These are phyloP conservation scores for Pagetopsis macropterus DNA, from an alignment of 2,797 vertebrate species.

Conservation along the genomic window DNA sequence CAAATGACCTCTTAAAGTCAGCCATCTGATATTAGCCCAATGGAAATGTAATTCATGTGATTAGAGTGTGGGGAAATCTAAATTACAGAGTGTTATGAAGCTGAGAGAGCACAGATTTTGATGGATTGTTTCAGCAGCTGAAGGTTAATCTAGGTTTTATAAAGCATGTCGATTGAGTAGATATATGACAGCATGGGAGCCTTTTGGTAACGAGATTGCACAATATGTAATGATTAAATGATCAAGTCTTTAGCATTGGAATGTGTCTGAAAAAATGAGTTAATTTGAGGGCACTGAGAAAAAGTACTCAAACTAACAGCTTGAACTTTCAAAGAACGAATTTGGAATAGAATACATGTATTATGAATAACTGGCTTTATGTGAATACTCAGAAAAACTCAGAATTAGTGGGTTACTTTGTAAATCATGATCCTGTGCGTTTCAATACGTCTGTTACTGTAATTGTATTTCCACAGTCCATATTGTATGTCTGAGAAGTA, in stretches of 20 bases:
- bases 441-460: conserved; percentile 6
- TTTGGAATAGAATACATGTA: neutral
- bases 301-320: neutral
- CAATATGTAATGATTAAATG: neutral
- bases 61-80: too few species aligned
- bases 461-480: conserved; percentile 23
- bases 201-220: neutral
- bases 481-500: conserved; percentile 14
- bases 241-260: neutral
- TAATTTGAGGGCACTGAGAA: neutral
- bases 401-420: conserved; percentile 2
- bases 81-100: neutral
- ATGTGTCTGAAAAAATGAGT: neutral
- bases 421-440: conserved; percentile 5
- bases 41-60: neutral
- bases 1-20: too few species aligned
- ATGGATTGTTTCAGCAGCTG: neutral
- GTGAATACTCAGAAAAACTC: neutral
- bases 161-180: neutral
- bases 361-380: neutral
- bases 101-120: neutral
- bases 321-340: neutral
- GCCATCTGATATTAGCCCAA: neutral
- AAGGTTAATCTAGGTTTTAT: neutral
- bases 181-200: neutral